Conservation (phyloP, 2,888 invertebrate genomes). For the Tetranychus truncatus region DNA sequence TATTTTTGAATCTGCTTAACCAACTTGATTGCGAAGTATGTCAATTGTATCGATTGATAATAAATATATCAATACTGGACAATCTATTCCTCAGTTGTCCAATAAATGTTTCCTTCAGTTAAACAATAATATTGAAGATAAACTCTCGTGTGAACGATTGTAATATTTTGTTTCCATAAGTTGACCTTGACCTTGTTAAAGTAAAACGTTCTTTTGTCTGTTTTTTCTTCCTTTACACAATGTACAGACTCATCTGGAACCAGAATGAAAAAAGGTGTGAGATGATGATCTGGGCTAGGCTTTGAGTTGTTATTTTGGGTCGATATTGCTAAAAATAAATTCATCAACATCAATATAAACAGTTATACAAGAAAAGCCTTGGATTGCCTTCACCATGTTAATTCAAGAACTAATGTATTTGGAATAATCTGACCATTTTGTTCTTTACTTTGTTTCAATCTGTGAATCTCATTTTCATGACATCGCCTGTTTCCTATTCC, state of each 20-base stretch:
- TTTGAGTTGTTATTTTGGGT: not conserved
- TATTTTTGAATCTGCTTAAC: too few relatives aligned
- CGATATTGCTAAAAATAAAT: not conserved
- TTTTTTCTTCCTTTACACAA: not conserved
- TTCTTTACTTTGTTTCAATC: not conserved
- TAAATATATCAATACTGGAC: too few relatives aligned
- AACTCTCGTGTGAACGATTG: not conserved
- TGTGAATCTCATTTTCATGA: not conserved
- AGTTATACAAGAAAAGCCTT: not conserved
- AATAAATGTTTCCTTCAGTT: too few relatives aligned
- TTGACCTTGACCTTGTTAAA: not conserved
- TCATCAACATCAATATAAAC: not conserved
- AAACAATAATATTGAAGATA: too few relatives aligned
- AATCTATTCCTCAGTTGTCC: too few relatives aligned
- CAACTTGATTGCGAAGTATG: too few relatives aligned
- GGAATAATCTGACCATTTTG: not conserved
- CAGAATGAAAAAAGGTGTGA: not conserved
- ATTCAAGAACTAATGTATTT: not conserved
- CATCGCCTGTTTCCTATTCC: too few relatives aligned
- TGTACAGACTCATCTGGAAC: not conserved
- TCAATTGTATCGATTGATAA: too few relatives aligned
- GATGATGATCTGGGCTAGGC: not conserved
- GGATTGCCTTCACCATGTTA: not conserved
- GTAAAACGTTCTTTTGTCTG: not conserved
- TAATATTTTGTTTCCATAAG: not conserved